Base-by-base conservation (phyloP, 2,797 vertebrate genomes). In the Lutjanus argentimaculatus region DNA sequence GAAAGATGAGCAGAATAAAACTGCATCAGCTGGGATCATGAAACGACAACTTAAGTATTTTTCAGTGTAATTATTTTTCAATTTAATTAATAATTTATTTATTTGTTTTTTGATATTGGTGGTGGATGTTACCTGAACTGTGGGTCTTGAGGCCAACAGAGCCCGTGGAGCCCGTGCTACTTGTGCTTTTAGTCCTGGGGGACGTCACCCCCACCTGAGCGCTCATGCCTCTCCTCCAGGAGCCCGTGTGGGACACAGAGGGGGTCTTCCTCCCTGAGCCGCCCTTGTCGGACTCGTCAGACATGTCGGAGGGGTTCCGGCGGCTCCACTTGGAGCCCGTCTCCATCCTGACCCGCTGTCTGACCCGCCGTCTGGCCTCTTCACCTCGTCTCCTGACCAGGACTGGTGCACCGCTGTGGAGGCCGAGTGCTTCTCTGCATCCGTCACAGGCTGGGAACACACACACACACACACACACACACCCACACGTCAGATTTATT, bases 141-240 rank as follows among this genome's bases (percentile, higher is more conserved):
- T 97, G 97, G 69, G 95, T 95, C 94, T 99, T 99, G 87, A 97
- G 89, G 0, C 93, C 62, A 25, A 93, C 90, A 0, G 95, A 89
- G 19, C 94, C 93, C 0, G 95, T 86, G 71, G 96, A 90, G 6
- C 95, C 89, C 1, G 90, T 77, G 90, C 89, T 90, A 62, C 90
- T 90, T 43, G 83, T 85, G 67, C 96, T 93, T 94, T 99, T 99
- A 0, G 97, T 97, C 76, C 97, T 95, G 0, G 98, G 98, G 55
- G 96, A 81, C 2, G 98, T 99, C 92, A 99, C 96, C 92, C 98
- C 98, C 89, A 99, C 97, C 93, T 99, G 98, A 46, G 98, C 95
- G 0, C 95, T 98, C 98, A 99, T 98, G 91, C 98, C 98, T 65
- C 97, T 93, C 87, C 98, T 95, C 98, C 98, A 99, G 2, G 98